Evolutionary conservation across 2,113 vertebrate genomes (phyloP).

Genomic region (Alosa alosa): DNA sequence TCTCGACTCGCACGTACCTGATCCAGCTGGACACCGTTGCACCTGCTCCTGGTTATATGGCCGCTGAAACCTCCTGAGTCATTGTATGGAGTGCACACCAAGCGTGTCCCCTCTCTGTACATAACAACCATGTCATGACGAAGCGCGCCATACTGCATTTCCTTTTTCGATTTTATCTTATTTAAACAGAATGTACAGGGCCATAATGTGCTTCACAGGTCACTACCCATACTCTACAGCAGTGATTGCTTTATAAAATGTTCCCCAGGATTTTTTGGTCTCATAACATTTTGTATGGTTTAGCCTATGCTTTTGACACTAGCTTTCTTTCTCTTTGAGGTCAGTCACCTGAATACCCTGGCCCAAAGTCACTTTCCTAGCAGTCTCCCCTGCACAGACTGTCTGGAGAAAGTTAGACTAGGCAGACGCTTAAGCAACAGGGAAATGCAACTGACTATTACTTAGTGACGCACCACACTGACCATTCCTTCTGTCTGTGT

Average conservation of each 20-base stretch:
- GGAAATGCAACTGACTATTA: no score
- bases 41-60: constrained; percentile 60
- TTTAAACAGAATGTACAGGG: constrained; percentile 20
- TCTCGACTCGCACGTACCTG: constrained; percentile 58
- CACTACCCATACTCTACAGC: not conserved
- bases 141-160: constrained; percentile 6
- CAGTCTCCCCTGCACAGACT: no score
- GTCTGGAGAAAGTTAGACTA: no score
- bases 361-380: no score
- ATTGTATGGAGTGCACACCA: constrained; percentile 54
- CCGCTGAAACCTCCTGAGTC: constrained; percentile 48
- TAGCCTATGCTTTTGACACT: not conserved
- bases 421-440: no score
- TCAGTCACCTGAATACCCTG: no score
- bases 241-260: not conserved
- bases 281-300: not conserved
- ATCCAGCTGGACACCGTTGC: constrained; percentile 52
- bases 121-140: constrained; percentile 55
- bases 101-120: constrained; percentile 60
- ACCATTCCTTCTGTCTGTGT: no score
- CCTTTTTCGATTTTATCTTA: constrained; percentile 28
- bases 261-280: not conserved
- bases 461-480: no score
- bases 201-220: not conserved
- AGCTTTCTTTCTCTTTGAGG: not conserved